Conservation (phyloP, 2,797 vertebrate genomes). For the Silurus aristotelis region DNA sequence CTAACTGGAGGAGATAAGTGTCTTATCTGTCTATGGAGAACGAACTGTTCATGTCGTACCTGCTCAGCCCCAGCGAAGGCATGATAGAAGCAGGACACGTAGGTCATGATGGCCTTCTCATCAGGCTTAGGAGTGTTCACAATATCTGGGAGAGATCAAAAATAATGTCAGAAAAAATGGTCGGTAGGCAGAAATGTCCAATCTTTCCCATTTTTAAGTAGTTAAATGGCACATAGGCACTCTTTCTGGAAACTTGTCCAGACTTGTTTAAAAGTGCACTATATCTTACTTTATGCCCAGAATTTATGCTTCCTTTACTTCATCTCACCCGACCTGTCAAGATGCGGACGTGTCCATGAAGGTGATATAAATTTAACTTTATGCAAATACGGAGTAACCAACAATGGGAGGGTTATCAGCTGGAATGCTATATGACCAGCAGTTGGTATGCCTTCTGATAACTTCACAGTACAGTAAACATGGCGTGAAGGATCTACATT, state of each 20-base stretch:
- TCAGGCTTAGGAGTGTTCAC: conserved; percentile 92
- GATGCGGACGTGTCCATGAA: no score
- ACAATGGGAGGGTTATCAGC: no score
- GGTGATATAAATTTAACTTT: no score
- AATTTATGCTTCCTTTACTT: not conserved
- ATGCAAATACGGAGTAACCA: no score
- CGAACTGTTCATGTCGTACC: conserved; percentile 65
- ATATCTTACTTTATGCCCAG: not conserved
- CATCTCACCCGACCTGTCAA: not conserved
- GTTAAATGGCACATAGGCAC: not conserved
- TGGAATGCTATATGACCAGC: no score
- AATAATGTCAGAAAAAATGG: not conserved
- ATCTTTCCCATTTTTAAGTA: not conserved
- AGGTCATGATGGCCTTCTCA: conserved; percentile 94
- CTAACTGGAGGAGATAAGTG: not conserved
- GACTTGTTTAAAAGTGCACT: not conserved
- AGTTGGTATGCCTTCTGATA: no score
- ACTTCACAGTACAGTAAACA: no score
- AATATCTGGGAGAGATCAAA: conserved; percentile 74
- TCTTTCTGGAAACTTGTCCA: not conserved
- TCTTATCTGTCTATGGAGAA: not conserved
- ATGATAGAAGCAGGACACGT: conserved; percentile 93
- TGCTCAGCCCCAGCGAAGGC: conserved; percentile 90
- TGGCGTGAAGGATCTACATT: not conserved
- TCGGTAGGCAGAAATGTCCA: not conserved